A percentile compares a stretch with the other conserved stretches of the same genome.
Evolutionary conservation across 1,140 invertebrate species (phyloP).

Genomic region (Megathymus violae): DNA sequence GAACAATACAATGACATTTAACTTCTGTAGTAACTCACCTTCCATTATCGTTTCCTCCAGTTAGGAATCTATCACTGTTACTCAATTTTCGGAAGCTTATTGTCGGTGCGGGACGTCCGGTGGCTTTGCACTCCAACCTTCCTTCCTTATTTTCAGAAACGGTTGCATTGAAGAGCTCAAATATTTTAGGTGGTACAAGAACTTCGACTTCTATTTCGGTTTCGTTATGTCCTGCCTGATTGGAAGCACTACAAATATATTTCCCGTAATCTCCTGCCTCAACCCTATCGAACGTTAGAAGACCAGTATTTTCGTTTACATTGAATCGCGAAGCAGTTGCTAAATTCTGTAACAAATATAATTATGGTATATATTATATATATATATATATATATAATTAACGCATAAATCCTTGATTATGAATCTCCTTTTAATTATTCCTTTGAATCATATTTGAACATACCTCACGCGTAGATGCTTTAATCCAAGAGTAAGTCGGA

Average conservation of each 20-base stretch:
- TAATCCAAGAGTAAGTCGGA: constrained; percentile 92
- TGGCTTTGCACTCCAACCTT: constrained; percentile 89
- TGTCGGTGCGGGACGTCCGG: constrained; percentile 90
- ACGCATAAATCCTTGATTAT: too few species aligned
- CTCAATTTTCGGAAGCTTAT: constrained; percentile 89
- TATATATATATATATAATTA: too few species aligned
- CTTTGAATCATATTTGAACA: constrained; percentile 28
- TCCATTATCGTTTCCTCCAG: constrained; percentile 87
- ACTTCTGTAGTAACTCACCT: constrained; percentile 53
- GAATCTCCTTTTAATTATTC: too few species aligned
- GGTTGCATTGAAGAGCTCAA: constrained; percentile 90
- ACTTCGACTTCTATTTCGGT: constrained; percentile 87
- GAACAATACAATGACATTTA: neutral
- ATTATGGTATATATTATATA: too few species aligned
- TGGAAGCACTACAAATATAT: constrained; percentile 93
- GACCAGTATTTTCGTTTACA: constrained; percentile 88
- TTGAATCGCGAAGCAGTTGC: constrained; percentile 88
- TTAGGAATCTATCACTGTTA: constrained; percentile 82
- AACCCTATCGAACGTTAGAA: constrained; percentile 90
- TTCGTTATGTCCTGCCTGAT: constrained; percentile 89
- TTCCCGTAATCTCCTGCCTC: constrained; percentile 90
- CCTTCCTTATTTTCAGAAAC: constrained; percentile 86
- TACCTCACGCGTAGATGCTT: constrained; percentile 85
- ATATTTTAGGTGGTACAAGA: constrained; percentile 91
- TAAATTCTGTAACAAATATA: constrained; percentile 85